Evolutionary conservation across 2,113 vertebrate genomes (phyloP).

Genomic region (Campylorhamphus procurvoides): DNA sequence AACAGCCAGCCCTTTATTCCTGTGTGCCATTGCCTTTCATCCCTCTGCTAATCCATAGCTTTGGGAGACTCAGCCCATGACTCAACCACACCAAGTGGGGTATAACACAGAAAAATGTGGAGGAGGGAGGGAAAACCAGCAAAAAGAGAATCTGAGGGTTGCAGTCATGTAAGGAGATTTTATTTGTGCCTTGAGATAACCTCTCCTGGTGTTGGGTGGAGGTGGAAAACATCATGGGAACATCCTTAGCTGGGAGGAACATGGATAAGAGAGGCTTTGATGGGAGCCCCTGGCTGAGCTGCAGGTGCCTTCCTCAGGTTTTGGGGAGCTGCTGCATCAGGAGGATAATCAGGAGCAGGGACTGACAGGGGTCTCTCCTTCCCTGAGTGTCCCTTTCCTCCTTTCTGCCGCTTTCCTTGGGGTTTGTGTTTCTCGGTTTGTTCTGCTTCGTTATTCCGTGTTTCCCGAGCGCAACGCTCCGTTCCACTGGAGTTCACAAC

Average conservation of each 20-base stretch:
- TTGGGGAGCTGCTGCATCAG: neutral
- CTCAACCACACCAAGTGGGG: neutral
- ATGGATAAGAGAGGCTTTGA: neutral
- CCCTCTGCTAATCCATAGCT: neutral
- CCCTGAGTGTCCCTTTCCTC: fast-evolving
- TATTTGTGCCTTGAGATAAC: neutral
- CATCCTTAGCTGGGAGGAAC: neutral
- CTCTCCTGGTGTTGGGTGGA: neutral
- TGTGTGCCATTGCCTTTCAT: neutral
- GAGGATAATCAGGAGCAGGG: neutral
- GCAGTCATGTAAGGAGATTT: neutral
- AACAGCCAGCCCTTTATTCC: neutral
- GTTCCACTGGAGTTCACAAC: neutral
- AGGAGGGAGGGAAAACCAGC: neutral
- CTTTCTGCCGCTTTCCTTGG: neutral
- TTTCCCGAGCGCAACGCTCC: neutral
- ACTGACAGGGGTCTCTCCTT: neutral
- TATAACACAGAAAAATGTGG: neutral
- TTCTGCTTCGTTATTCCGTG: neutral
- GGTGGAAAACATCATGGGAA: neutral
- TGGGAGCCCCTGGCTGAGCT: neutral
- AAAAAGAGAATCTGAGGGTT: neutral
- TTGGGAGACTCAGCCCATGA: neutral
- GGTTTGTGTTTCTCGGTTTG: neutral
- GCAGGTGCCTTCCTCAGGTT: fast-evolving